A percentile compares a stretch with the other conserved stretches of the same genome.
Conservation (phyloP, 1,140 invertebrate genomes). For the Drosophila baimaii region DNA sequence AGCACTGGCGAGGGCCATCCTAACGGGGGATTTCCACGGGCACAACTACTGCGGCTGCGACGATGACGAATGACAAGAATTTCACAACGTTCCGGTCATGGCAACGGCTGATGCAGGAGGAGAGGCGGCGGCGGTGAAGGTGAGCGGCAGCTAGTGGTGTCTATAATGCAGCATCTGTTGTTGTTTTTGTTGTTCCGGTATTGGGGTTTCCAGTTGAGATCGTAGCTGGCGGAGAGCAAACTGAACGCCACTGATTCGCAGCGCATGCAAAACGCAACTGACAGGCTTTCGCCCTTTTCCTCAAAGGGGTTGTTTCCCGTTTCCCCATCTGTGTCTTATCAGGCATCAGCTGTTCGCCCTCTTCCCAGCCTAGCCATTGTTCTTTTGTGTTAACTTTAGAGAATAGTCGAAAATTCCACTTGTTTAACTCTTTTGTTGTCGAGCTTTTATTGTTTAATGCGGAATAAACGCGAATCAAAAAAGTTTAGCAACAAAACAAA, state of each 20-base stretch:
- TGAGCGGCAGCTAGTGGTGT: slow-evolving; percentile 10
- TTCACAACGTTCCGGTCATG: slow-evolving; percentile 41
- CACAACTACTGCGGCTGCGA: neutral
- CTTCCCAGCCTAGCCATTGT: neutral
- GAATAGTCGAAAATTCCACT: slow-evolving; percentile 10
- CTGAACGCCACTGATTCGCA: slow-evolving; percentile 16
- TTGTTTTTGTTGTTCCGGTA: slow-evolving; percentile 11
- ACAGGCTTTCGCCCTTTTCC: slow-evolving; percentile 12
- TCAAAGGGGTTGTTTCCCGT: slow-evolving; percentile 21
- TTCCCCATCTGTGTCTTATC: slow-evolving; percentile 11
- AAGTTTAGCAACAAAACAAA: slow-evolving; percentile 30
- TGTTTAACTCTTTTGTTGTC: slow-evolving; percentile 29
- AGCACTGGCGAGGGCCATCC: slow-evolving; percentile 87
- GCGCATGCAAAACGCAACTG: slow-evolving; percentile 30
- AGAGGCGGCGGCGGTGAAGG: neutral
- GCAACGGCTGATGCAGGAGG: slow-evolving; percentile 9
- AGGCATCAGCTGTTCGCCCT: slow-evolving; percentile 24
- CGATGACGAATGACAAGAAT: slow-evolving; percentile 53
- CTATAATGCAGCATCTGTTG: slow-evolving; percentile 21
- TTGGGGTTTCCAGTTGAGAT: slow-evolving; percentile 2
- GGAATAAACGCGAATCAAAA: neutral
- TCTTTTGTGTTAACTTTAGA: slow-evolving; percentile 11
- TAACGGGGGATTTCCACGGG: slow-evolving; percentile 27
- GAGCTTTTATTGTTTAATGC: slow-evolving; percentile 37
- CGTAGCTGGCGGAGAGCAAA: neutral